Percentiles rank a stretch among this genome's conserved stretches.
Conservation (phyloP, 2,113 vertebrate genomes). For the Ochotona princeps region DNA sequence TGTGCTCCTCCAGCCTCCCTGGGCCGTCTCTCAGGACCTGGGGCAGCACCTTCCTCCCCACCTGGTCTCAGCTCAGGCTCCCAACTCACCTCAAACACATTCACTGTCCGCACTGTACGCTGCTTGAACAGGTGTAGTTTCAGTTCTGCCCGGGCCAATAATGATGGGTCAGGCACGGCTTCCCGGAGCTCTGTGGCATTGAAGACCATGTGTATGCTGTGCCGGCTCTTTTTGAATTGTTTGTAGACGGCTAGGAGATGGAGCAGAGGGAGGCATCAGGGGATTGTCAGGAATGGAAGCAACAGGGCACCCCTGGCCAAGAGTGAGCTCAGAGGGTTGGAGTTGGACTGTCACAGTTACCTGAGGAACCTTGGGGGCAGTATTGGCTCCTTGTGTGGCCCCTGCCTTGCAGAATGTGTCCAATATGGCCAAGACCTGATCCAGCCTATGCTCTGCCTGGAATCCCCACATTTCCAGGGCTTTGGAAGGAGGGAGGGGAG, state of each 20-base stretch:
- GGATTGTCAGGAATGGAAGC: not conserved
- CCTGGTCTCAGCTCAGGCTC: constrained; percentile 88
- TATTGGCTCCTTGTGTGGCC: not conserved
- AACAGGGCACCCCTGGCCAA: not conserved
- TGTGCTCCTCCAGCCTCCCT: not conserved
- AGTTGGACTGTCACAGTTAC: not conserved
- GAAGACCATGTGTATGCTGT: constrained; percentile 77
- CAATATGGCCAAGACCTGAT: not conserved
- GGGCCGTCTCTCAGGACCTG: not conserved
- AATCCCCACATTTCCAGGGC: constrained; percentile 50
- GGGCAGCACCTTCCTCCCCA: not conserved
- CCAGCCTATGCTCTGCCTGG: not conserved
- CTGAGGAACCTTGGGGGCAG: not conserved
- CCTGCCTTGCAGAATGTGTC: not conserved
- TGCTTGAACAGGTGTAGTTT: constrained; percentile 85
- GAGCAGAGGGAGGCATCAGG: not conserved
- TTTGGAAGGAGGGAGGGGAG: constrained; percentile 57
- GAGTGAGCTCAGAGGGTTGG: not conserved
- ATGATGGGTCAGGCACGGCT: constrained; percentile 73
- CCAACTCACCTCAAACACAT: too few species aligned
- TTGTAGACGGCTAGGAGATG: constrained; percentile 69
- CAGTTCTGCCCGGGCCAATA: constrained; percentile 90
- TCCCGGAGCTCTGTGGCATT: constrained; percentile 83
- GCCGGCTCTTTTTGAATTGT: not conserved
- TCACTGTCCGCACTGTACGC: not conserved